Evolutionary conservation across 2,113 vertebrate genomes (phyloP).

Genomic region (Corydoras maculifer): DNA sequence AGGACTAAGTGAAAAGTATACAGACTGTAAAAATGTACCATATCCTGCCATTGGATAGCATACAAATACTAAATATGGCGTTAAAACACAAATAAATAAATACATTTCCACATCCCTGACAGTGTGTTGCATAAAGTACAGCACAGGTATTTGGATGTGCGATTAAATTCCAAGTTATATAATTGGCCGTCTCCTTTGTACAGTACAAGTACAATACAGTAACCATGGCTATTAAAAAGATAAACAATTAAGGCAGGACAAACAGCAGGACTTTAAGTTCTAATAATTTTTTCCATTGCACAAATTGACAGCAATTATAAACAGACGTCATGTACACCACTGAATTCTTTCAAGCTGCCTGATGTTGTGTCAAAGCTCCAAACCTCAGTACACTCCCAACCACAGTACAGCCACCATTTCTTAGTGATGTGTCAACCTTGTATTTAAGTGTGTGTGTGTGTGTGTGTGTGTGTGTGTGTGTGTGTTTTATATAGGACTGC

Average conservation of each 20-base stretch:
- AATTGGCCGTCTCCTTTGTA: neutral
- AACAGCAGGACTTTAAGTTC: neutral
- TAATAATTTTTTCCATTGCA: constrained; percentile 31
- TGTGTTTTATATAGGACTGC: constrained; percentile 5
- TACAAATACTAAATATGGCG: too few relatives aligned
- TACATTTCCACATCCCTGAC: too few relatives aligned
- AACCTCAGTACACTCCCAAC: constrained; percentile 15
- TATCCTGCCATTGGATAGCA: too few relatives aligned
- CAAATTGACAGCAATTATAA: constrained; percentile 30
- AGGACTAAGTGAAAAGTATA: too few relatives aligned
- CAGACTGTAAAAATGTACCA: too few relatives aligned
- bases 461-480: neutral
- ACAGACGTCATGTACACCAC: constrained; percentile 12
- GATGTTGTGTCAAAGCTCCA: constrained; percentile 16
- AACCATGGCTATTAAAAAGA: neutral
- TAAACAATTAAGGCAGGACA: neutral
- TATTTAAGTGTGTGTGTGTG: neutral
- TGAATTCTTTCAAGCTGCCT: neutral
- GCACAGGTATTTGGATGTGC: neutral
- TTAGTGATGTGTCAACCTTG: constrained; percentile 33
- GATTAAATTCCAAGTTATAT: neutral
- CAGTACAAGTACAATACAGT: neutral
- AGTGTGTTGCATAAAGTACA: too few relatives aligned
- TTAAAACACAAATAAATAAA: too few relatives aligned
- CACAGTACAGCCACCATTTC: constrained; percentile 23